phyloP scores from a whole-genome alignment of 2,113 vertebrate genomes.

The Morone saxatilis region DNA sequence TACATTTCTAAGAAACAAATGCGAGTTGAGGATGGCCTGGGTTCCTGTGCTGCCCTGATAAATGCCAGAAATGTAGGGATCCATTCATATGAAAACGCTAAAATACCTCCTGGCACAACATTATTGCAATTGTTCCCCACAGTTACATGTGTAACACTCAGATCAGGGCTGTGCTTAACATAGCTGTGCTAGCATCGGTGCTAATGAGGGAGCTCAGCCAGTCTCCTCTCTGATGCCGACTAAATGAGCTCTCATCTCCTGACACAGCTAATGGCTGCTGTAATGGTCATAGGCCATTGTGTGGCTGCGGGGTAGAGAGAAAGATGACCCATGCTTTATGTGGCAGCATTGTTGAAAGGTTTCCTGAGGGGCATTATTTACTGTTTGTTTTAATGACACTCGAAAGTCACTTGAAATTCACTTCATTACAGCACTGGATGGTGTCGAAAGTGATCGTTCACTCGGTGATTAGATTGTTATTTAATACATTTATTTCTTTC shows the following conservation, averaged over 20 bases:
- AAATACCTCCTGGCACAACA: background rate
- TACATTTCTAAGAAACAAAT: background rate
- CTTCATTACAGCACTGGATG: background rate
- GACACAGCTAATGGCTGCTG: conserved; percentile 42
- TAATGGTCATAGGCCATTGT: conserved; percentile 39
- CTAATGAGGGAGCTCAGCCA: conserved; percentile 33
- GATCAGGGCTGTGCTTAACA: conserved; percentile 1
- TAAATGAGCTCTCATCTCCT: conserved; percentile 53
- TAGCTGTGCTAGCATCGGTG: conserved; percentile 23
- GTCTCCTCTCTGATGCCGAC: conserved; percentile 13
- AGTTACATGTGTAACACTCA: background rate
- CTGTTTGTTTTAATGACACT: conserved; percentile 11
- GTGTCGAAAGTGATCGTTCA: background rate
- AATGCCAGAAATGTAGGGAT: no score
- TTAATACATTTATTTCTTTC: background rate
- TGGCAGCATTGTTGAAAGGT: conserved; percentile 20
- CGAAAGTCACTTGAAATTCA: background rate
- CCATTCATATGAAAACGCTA: background rate
- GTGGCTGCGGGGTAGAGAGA: conserved; percentile 20
- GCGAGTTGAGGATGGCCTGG: background rate
- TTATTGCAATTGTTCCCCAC: background rate
- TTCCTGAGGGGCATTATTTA: background rate
- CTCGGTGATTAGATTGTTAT: background rate
- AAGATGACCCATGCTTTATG: background rate
- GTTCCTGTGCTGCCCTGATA: background rate